Conservation (phyloP, 2,888 invertebrate species). For the Epsilonema sp. region DNA sequence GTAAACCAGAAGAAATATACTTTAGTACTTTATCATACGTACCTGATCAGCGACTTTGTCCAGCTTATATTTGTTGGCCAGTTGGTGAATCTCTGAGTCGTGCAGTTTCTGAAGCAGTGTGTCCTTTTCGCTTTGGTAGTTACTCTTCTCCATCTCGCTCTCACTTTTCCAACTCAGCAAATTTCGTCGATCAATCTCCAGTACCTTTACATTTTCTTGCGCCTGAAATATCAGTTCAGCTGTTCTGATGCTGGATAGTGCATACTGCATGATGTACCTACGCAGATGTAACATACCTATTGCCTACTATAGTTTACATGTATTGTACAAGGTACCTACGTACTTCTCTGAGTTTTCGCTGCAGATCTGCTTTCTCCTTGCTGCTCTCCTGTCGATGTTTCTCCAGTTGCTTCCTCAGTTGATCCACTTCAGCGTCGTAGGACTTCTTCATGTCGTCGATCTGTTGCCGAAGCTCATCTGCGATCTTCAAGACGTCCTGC, state of each 20-base stretch:
- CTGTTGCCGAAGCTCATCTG: constrained; percentile 19
- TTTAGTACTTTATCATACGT: too few species aligned
- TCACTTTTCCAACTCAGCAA: constrained; percentile 16
- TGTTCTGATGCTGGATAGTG: too few species aligned
- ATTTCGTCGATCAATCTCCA: constrained; percentile 26
- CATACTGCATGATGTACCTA: too few species aligned
- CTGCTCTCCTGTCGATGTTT: constrained; percentile 1
- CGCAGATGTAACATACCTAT: too few species aligned
- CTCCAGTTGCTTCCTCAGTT: constrained; percentile 1
- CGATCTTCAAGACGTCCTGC: too few species aligned
- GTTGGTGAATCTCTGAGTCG: constrained; percentile 22
- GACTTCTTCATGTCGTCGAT: constrained; percentile 23
- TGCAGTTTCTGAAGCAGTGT: constrained; percentile 22
- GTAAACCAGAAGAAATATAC: too few species aligned
- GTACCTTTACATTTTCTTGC: constrained; percentile 20
- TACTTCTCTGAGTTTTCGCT: constrained; percentile 14
- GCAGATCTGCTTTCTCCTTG: constrained; percentile 14
- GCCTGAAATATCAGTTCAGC: constrained; percentile 13
- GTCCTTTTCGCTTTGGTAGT: constrained; percentile 20
- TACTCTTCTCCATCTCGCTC: constrained; percentile 8
- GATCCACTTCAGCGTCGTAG: constrained; percentile 19
- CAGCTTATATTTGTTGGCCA: constrained; percentile 25
- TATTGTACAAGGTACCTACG: too few species aligned
- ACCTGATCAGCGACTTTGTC: constrained; percentile 25
- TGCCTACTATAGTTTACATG: too few species aligned